A percentile compares a stretch with the other conserved stretches of the same genome.
These are phyloP conservation scores for Serripes groenlandicus DNA, from an alignment of 2,888 invertebrate species.

Conservation along the genomic window DNA sequence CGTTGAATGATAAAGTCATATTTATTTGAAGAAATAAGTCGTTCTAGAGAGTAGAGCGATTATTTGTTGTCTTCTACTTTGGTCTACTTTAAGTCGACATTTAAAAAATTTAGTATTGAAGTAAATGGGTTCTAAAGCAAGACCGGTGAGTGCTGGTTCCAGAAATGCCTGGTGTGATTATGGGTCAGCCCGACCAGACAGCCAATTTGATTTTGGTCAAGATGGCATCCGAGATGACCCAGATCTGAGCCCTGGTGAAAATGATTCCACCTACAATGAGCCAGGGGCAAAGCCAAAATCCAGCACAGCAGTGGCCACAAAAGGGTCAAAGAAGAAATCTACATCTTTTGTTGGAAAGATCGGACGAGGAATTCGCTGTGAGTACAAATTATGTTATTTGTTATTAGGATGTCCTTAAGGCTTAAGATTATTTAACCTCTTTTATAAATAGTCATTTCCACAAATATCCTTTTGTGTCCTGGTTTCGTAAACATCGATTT, in stretches of 20 bases:
- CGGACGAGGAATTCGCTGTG: slow-evolving; percentile 83
- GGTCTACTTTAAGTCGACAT: slow-evolving; percentile 29
- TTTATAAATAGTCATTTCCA: too few relatives aligned
- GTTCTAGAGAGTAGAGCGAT: neutral
- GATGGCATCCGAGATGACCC: slow-evolving; percentile 75
- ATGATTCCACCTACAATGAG: slow-evolving; percentile 70
- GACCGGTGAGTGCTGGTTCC: slow-evolving; percentile 81
- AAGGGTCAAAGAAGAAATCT: slow-evolving; percentile 55
- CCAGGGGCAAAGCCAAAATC: slow-evolving; percentile 58
- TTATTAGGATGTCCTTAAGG: too few relatives aligned
- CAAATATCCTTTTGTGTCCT: too few relatives aligned
- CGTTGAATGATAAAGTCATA: neutral
- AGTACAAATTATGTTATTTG: too few relatives aligned
- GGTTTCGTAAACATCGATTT: too few relatives aligned
- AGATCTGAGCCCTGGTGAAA: slow-evolving; percentile 70
- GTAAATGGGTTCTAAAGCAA: slow-evolving; percentile 40
- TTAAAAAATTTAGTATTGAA: too few relatives aligned
- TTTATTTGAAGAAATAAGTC: neutral
- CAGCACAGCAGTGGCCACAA: slow-evolving; percentile 46
- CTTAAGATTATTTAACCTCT: too few relatives aligned
- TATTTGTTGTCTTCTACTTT: slow-evolving; percentile 14
- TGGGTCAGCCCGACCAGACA: slow-evolving; percentile 68
- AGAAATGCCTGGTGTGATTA: slow-evolving; percentile 80
- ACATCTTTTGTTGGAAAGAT: slow-evolving; percentile 79
- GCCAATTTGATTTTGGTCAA: slow-evolving; percentile 75